Conservation (phyloP, 2,797 vertebrate genomes). For the Syncerus caffer region DNA sequence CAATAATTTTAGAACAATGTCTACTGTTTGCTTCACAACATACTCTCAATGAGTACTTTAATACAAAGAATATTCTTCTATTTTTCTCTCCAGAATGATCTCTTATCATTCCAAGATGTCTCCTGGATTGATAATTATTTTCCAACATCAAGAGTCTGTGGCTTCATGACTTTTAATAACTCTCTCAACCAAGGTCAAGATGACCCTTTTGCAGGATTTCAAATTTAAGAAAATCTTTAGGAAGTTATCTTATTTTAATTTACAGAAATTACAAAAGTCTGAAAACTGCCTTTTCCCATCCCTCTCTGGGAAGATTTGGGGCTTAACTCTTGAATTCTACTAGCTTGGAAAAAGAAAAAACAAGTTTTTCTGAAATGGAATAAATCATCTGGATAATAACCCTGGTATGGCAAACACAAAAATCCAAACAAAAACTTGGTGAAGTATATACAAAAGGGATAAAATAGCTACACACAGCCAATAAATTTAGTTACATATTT, state of each 20-base stretch:
- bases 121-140: conserved; percentile 20
- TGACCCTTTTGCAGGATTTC: neutral
- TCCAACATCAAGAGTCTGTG: neutral
- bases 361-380: neutral
- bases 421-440: conserved; percentile 21
- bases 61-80: conserved; percentile 2
- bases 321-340: neutral
- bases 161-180: neutral
- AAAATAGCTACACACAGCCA: neutral
- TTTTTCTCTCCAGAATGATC: neutral
- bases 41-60: neutral
- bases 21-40: neutral
- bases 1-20: conserved; percentile 6
- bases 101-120: neutral
- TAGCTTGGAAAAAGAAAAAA: neutral
- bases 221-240: neutral
- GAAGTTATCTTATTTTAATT: conserved; percentile 16
- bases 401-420: neutral
- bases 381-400: neutral
- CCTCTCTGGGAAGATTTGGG: neutral
- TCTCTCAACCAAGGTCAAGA: conserved; percentile 6
- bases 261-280: conserved; percentile 11
- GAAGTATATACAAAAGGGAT: neutral
- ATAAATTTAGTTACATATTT: neutral
- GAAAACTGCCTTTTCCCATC: conserved; percentile 23